Evolutionary conservation across 2,888 invertebrate genomes (phyloP), one percentile per base, ranked within the genome.

Genomic region (Hyles lineata): DNA sequence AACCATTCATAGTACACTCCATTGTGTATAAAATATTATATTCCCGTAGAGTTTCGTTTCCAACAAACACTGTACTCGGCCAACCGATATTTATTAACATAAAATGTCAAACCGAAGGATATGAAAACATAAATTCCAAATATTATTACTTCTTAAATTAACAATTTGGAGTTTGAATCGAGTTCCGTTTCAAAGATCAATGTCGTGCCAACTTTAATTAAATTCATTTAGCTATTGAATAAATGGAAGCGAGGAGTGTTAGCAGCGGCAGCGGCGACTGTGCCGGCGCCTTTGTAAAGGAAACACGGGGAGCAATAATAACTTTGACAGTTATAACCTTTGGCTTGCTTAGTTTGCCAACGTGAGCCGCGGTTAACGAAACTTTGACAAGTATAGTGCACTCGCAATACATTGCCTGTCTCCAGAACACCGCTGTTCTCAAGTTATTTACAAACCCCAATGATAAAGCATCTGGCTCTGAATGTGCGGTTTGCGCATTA

Each of bases 271-370:
- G 78, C 77, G 15, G 63, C 43, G 15, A 21, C 43, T 76, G 73
- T 76, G 75, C 79, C 72, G 77, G 78, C 82, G 76, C 79, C 79
- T 85, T 83, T 83, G 81, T 83, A 83, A 84, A 82, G 84, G 83
- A 83, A 87, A 85, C 80, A 75, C 81, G 81, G 82, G n/a, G 76
- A 80, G 85, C 86, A 88, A 89, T 89, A 90, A 90, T 89, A 91
- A 90, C 87, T 91, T 90, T 83, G 90, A 89, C 89, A 89, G 90
- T 89, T 89, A 87, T 87, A 90, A 88, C 87, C 87, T 88, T 83
- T 79, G 76, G 80, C 79, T 82, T 82, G 82, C 82, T 81, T 82
- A 85, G 86, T 89, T 89, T 82, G 80, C 82, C 79, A 80, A 81
- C 84, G 78, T 79, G 82, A 85, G 83, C 76, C 77, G 80, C 77